Base-by-base conservation (phyloP, 64 coral and sea anemone genomes). In the Catalaphyllia jardinei region DNA sequence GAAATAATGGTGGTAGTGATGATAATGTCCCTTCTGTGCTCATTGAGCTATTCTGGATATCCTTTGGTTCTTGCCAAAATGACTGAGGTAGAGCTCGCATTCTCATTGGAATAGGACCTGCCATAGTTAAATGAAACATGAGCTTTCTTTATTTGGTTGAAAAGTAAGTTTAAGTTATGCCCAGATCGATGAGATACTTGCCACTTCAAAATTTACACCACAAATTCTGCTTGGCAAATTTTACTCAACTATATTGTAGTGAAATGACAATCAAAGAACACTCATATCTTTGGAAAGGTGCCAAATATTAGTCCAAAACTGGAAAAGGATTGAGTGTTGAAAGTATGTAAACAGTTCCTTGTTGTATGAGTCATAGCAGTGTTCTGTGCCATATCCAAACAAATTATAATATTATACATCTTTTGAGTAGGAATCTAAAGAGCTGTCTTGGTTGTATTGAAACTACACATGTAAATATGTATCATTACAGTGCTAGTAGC, bases 61-160 rank as follows among this genome's bases (percentile, higher is more conserved):
- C 73, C 74, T 94, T 77, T 4, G 96, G 96, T 87, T 98, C 93
- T 22, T 94, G 93, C 86, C 93, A 98, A 77, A 98, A 98, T n/a
- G 96, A 98, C n/a, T 98, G 96, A 67, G 96, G 96, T 38, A 98
- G 76, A 30, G 96, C 93, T 29, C 96, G 82, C 90, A 94, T 87
- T 77, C 90, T 92, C 96, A 98, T 98, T 29, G 96, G 96, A 25
- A 98, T 62, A 4, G 96, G 96, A 52, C 94, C 96, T 98, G 76
- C 13, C 75, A 92, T 33, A 39, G 27, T 52, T 79, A 42, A 38
- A 29, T 29, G 73, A 74, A 92, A 31, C 29, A 51, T 35, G 31
- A 83, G 80, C 13, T 22, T 62, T 33, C 11, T 33, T 10, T 62
- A 35, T 31, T 35, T 24, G 24, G 22, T 12, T 57, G 54, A 57